These are phyloP conservation scores for Hydra vulgaris DNA, from an alignment of 30 jellyfish, hydroid and myxozoan genomes.

Conservation along the genomic window DNA sequence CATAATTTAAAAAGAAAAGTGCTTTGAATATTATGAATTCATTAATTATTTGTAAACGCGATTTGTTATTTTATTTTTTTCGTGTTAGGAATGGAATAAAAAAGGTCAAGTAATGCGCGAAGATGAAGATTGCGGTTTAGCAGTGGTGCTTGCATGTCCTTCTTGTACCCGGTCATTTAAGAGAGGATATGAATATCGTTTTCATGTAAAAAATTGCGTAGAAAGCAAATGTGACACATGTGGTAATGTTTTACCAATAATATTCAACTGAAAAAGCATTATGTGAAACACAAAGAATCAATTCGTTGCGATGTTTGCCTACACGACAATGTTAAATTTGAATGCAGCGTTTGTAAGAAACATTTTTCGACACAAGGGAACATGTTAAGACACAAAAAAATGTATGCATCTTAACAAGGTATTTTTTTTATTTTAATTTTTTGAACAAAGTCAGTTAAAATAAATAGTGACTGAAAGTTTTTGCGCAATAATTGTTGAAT, in stretches of 20 bases:
- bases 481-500: background rate
- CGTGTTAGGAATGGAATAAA: background rate
- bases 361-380: conserved; percentile 1
- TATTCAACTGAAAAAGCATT: background rate
- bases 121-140: background rate
- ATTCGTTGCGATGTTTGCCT: background rate
- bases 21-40: background rate
- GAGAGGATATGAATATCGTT: background rate
- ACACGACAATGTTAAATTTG: background rate
- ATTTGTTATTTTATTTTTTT: too few species aligned
- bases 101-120: background rate
- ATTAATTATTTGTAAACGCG: background rate
- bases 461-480: background rate
- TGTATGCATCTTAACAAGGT: background rate
- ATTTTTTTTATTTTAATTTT: too few species aligned
- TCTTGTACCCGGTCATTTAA: background rate
- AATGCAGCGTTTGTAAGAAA: background rate
- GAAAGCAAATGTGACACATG: background rate
- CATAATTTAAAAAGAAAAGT: background rate
- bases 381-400: background rate
- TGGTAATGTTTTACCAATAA: background rate
- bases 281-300: background rate
- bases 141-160: background rate
- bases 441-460: background rate
- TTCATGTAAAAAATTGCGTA: background rate